Base-by-base conservation (phyloP, 37 sponge, comb jelly and placozoan species). In the Petrosia ficiformis region DNA sequence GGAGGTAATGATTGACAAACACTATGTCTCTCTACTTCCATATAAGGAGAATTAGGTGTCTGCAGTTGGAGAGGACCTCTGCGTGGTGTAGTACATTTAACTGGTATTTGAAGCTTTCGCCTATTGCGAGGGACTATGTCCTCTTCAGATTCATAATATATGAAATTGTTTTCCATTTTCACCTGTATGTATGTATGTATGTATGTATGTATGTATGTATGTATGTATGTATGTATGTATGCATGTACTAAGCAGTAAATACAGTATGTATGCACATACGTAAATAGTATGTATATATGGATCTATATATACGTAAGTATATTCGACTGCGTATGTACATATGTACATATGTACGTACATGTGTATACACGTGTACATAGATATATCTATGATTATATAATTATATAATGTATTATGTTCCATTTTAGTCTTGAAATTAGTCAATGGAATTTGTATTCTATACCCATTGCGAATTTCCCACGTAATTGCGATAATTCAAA, bases 61-160 rank as follows among this genome's bases (percentile, higher is more conserved):
- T 48, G 54, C 11, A 61, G 63, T 5, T n/a, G 14, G 22, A 61
- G 63, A 24, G 76, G 83, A 11, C 83, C 83, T 68, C 44, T 68
- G 26, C 37, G 67, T 30, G 75, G 43, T 6, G 70, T 68, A 1
- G 83, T 82, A 32, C 72, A 60, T 29, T 39, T 30, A 2, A 54
- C 32, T 5, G 82, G 74, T 30, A 81, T 44, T 24, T 52, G 37
- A 38, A 31, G 72, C 26, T 71, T 39, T 30, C 52, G 25, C 31
- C 26, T 38, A 44, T 63, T 61, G 8, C 63, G 2, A 39, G 0
- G 39, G 14, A 48, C 54, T 8, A 19, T 14, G 14, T 14, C 54
- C 8, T 48, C 54, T 48, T 8, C 14, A 8, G 8, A 8, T 48
- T 19, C 14, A 8, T 19, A 14, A 14, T 14, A 19, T 48, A 48